These are phyloP conservation scores for Melipona bicolor DNA, from an alignment of 2,888 invertebrate genomes.

Conservation along the genomic window DNA sequence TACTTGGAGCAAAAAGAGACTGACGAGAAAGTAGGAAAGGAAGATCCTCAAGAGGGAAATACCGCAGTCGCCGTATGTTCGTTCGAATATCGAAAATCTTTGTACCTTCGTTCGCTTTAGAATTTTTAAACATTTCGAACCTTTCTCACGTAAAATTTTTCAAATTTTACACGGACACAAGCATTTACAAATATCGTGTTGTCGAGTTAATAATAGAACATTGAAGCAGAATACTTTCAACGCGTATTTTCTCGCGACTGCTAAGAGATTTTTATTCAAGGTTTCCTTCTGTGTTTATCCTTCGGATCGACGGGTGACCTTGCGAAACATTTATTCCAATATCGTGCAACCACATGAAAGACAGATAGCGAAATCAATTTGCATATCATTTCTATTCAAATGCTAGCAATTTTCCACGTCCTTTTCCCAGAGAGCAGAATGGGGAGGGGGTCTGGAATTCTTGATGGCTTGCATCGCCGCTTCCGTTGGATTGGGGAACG, in stretches of 20 bases:
- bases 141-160: no score
- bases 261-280: neutral
- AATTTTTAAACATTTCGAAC: no score
- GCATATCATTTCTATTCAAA: neutral
- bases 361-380: neutral
- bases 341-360: neutral
- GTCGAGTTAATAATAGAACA: no score
- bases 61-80: no score
- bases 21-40: constrained; percentile 28
- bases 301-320: neutral
- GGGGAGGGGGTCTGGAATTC: constrained; percentile 88
- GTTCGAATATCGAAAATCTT: no score
- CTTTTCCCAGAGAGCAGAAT: constrained; percentile 76
- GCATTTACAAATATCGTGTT: no score
- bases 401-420: neutral
- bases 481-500: constrained; percentile 89
- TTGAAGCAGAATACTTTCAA: neutral
- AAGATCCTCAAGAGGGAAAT: constrained; percentile 17
- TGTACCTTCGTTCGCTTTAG: no score
- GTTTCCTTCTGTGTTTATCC: neutral
- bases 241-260: neutral
- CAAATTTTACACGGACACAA: no score
- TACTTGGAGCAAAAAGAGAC: constrained; percentile 32
- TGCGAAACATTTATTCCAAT: no score
- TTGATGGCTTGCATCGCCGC: constrained; percentile 88